Conservation (phyloP, 2,888 invertebrate genomes). For the Meganola albula region DNA sequence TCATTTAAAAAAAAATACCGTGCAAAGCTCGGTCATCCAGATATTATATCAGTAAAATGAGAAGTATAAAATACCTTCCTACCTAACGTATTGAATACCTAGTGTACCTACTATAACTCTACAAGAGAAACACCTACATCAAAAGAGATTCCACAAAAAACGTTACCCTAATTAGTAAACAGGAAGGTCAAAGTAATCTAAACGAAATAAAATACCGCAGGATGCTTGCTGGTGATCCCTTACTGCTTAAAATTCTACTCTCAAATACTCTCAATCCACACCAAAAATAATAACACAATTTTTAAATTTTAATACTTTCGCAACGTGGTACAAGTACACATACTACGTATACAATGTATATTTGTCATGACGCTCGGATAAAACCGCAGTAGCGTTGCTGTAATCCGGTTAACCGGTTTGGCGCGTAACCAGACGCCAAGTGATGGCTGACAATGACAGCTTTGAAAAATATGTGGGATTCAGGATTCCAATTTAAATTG, state of each 20-base stretch:
- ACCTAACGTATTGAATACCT: no score
- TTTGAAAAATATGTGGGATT: slow-evolving; percentile 21
- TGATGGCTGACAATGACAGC: slow-evolving; percentile 40
- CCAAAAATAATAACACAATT: no score
- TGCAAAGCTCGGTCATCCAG: no score
- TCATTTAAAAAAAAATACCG: no score
- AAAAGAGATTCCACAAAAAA: slow-evolving; percentile 21
- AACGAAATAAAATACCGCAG: slow-evolving; percentile 29
- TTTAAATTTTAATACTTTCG: no score
- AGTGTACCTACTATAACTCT: no score
- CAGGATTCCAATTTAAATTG: slow-evolving; percentile 20
- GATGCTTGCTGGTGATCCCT: slow-evolving; percentile 16
- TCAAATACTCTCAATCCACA: no score
- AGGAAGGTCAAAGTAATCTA: slow-evolving; percentile 28
- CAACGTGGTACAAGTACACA: no score
- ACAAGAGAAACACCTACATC: slow-evolving; percentile 17
- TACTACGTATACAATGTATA: slow-evolving; percentile 23
- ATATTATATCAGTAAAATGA: no score
- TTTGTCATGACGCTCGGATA: slow-evolving; percentile 37
- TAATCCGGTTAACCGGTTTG: slow-evolving; percentile 54
- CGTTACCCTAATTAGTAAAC: slow-evolving; percentile 24
- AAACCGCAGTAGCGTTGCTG: slow-evolving; percentile 46
- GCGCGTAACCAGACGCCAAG: slow-evolving; percentile 41
- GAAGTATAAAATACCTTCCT: no score
- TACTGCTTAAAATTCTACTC: slow-evolving; percentile 34